Evolutionary conservation across 2,888 invertebrate genomes (phyloP).

Genomic region (Melangyna quadrimaculata): DNA sequence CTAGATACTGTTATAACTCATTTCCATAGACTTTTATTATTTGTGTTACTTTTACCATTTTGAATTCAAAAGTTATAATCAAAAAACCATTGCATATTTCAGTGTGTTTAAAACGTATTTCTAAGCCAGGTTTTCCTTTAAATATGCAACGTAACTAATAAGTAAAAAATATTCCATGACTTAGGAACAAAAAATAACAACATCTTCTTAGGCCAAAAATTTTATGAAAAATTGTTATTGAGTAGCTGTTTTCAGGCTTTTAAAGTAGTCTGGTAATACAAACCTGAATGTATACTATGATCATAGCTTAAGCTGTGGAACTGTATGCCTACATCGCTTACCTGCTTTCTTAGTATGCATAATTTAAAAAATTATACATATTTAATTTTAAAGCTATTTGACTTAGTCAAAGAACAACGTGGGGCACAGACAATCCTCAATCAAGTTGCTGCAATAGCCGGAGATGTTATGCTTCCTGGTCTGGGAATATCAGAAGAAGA

Average conservation of each 20-base stretch:
- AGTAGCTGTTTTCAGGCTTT: not conserved
- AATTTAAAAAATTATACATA: not conserved
- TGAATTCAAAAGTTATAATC: too few relatives aligned
- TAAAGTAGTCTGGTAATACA: not conserved
- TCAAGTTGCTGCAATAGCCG: slow-evolving; percentile 87
- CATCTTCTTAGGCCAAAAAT: too few relatives aligned
- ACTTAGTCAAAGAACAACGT: slow-evolving; percentile 85
- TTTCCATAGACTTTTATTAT: too few relatives aligned
- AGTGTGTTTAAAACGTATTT: too few relatives aligned
- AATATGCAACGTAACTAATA: too few relatives aligned
- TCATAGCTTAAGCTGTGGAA: not conserved
- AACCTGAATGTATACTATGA: not conserved
- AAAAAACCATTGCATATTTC: too few relatives aligned
- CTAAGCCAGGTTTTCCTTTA: too few relatives aligned
- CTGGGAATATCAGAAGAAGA: slow-evolving; percentile 87
- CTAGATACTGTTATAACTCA: too few relatives aligned
- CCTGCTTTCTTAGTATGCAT: not conserved
- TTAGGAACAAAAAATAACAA: too few relatives aligned
- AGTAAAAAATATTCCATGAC: too few relatives aligned
- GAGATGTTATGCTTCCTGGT: slow-evolving; percentile 87
- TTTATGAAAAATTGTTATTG: too few relatives aligned
- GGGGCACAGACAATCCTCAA: slow-evolving; percentile 85
- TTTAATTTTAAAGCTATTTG: slow-evolving; percentile 86
- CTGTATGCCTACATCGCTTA: not conserved
- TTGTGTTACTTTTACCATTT: too few relatives aligned